Conservation (phyloP, 2,797 vertebrate genomes). For the Enteromius fasciolatus region DNA sequence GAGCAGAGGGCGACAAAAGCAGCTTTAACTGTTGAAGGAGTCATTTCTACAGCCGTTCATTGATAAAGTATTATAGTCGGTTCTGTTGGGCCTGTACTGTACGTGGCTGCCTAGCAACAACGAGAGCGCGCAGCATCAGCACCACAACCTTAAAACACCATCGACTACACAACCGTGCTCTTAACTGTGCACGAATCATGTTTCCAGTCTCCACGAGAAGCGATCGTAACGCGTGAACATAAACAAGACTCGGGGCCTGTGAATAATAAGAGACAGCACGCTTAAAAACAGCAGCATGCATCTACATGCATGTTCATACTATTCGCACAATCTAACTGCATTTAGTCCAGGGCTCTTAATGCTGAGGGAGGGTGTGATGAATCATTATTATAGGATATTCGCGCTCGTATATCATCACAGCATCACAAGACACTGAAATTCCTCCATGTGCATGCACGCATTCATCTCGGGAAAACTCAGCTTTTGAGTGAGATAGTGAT, state of each 20-base stretch:
- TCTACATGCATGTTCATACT: not conserved
- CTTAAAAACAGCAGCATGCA: not conserved
- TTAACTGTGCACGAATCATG: not conserved
- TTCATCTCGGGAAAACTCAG: not conserved
- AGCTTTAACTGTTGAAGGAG: not conserved
- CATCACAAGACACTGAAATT: not conserved
- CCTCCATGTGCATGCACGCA: not conserved
- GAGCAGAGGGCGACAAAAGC: not conserved
- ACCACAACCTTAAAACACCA: slow-evolving; percentile 57
- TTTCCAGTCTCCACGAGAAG: not conserved
- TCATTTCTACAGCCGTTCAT: not conserved
- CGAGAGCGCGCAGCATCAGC: slow-evolving; percentile 71
- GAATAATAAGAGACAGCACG: not conserved
- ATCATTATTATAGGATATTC: not conserved
- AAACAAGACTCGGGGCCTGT: not conserved
- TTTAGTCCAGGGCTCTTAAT: not conserved
- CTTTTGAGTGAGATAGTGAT: not conserved
- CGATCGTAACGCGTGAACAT: not conserved
- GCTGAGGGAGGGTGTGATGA: not conserved
- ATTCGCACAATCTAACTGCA: not conserved
- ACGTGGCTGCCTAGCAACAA: slow-evolving; percentile 81
- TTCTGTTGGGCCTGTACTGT: slow-evolving; percentile 39
- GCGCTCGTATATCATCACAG: not conserved
- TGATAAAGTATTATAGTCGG: not conserved
- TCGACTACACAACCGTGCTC: not conserved